phyloP scores from a whole-genome alignment of 37 sponge, comb jelly and placozoan species.

The Eunapius fragilis region DNA sequence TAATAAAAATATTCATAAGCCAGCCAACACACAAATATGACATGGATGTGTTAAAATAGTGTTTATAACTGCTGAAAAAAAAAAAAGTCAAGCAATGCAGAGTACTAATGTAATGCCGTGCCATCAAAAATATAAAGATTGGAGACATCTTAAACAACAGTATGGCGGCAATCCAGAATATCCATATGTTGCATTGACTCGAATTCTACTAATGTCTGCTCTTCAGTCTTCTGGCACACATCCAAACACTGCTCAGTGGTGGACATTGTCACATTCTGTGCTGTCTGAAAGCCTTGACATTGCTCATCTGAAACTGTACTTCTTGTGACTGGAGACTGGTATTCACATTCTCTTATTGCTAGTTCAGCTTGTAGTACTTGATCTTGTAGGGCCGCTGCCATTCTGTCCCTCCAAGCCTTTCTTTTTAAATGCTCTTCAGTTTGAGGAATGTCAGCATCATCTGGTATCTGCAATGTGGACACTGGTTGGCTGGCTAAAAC shows the following conservation, averaged over 20 bases:
- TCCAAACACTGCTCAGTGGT: neutral
- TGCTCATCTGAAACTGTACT: neutral
- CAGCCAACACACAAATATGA: neutral
- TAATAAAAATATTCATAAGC: neutral
- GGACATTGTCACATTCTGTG: neutral
- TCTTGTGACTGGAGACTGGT: neutral
- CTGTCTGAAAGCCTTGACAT: neutral
- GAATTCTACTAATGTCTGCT: neutral
- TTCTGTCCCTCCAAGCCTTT: conserved; percentile 14
- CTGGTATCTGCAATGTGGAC: neutral
- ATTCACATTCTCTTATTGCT: neutral
- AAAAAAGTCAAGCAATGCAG: neutral
- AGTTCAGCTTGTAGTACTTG: neutral
- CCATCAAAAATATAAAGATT: neutral
- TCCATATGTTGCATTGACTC: neutral
- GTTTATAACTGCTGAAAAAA: neutral
- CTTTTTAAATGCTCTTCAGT: conserved; percentile 24
- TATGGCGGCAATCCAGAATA: neutral
- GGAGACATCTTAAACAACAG: neutral
- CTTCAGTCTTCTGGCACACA: neutral
- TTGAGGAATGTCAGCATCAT: conserved; percentile 14
- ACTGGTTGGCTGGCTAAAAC: conserved; percentile 22
- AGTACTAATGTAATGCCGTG: neutral
- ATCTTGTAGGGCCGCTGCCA: neutral
- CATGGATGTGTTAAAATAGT: neutral